Base-by-base conservation (phyloP, 1,140 invertebrate species). In the Rhyzopertha dominica region DNA sequence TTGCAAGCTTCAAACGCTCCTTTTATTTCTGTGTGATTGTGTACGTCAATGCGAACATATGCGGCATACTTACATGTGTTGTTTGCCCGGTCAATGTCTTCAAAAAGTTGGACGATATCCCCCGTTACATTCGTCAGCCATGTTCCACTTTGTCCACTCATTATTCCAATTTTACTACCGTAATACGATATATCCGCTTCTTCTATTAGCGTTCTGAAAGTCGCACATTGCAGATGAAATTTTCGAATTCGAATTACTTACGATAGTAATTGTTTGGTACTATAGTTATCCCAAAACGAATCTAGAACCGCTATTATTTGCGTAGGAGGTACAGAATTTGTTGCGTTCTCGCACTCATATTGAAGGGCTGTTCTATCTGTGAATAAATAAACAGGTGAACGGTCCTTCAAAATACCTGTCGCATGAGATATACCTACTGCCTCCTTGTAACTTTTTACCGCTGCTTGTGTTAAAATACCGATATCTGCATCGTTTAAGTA, bases 131-230 rank as follows among this genome's bases (percentile, higher is more conserved):
- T 73, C 4, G 71, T 65, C 3, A 80, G 58, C 74, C 74, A 80
- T 23, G 66, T 51, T 8, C 73, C 79, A 1, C 69, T 74, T 56
- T 69, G 71, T 10, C 77, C 75, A 43, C 79, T 74, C 13, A 81
- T 57, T 31, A 81, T 58, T 3, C 69, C 73, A 37, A 81, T 61
- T 31, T 65, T 71, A 36, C 76, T 78, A 0, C 75, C 72, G 32
- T 73, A 72, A 24, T 67, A 52, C 13, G 75, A 76, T 13, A 80
- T 61, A 49, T 79, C 72, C 5, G 77, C 51, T 17, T 67, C 63
- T 49, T 74, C 65, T 28, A 67, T 42, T 14, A 74, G 36, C 22
- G 59, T 51, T n/a, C 71, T 74, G 42, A 46, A 49, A 52, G 13
- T 16, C 20, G 19, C 28, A 43, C 8, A 34, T 34, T 20, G 38